Evolutionary conservation across 2,888 invertebrate genomes (phyloP), one percentile per base, ranked within the genome.

Genomic region (Xylota segnis): DNA sequence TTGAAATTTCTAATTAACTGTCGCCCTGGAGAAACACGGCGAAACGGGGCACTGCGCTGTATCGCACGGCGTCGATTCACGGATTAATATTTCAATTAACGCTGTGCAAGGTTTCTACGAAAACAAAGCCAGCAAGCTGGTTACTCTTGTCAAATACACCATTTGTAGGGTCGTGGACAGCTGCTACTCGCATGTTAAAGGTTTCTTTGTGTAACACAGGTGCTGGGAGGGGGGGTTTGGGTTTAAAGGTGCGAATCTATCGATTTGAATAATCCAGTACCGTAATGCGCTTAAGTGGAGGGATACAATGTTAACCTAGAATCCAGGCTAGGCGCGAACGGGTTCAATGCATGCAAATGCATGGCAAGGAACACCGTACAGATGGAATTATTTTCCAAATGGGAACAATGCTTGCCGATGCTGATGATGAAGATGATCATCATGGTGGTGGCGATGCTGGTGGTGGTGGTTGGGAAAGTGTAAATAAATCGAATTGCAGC

Each of bases 31-130:
- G 47, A 59, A n/a, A 58, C 23, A 58, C 23, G 68, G 27, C 14
- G 43, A 52, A 50, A 10, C 16, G 32, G 54, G 43, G 56, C 58
- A 79, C 58, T 32, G 32, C 58, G 43, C 65, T 66, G 50, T 23
- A 14, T 16, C 32, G 18, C 16, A 5, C 9, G 12, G 29, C 16
- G 5, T 34, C 40, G 47, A 32, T 68, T 68, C 27, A 37, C 56
- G 71, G 63, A 54, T 83, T 70, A 74, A 74, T 83, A 63, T 84
- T 65, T 63, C 79, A 75, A 84, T 79, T 79, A 79, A 65, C 65
- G 29, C 34, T 23, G 34, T 40, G 43, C 34, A 45, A 59, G 52
- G 81, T 52, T 45, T 43, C 59, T 34, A 14, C 14, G 14, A 54
- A 66, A 68, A 63, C 61, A 61, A 63, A 45, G 23, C 32, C 45